Conservation (phyloP, 2,888 invertebrate genomes). For the Mechanitis messenoides region DNA sequence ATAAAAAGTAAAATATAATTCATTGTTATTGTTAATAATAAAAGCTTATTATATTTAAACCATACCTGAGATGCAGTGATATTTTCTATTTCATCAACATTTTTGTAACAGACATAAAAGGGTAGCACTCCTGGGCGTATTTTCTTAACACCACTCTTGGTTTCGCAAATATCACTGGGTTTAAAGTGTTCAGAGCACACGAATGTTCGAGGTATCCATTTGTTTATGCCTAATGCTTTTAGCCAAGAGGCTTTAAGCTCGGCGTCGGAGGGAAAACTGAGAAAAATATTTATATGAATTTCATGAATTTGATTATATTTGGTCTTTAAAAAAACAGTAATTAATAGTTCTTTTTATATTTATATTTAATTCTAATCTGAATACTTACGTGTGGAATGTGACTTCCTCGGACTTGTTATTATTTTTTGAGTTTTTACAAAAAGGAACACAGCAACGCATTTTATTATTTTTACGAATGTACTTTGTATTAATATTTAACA, state of each 20-base stretch:
- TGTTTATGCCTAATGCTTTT: conserved; percentile 43
- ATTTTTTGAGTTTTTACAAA: conserved; percentile 56
- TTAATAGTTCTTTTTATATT: background rate
- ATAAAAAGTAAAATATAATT: too few species aligned
- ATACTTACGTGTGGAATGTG: conserved; percentile 63
- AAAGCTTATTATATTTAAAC: background rate
- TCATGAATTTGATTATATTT: background rate
- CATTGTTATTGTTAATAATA: background rate
- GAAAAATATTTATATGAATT: conserved; percentile 14
- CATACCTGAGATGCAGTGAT: background rate
- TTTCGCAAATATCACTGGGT: conserved; percentile 51
- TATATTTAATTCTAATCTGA: background rate
- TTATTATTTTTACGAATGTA: conserved; percentile 22
- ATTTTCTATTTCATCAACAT: background rate
- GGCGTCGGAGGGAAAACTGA: conserved; percentile 52
- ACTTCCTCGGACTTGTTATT: conserved; percentile 56
- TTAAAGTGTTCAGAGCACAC: conserved; percentile 61
- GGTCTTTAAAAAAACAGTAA: too few species aligned
- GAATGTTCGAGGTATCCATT: conserved; percentile 39
- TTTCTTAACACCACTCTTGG: conserved; percentile 49
- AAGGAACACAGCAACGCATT: conserved; percentile 60
- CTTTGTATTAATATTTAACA: too few species aligned
- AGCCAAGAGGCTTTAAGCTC: conserved; percentile 49
- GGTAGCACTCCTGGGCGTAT: conserved; percentile 55
- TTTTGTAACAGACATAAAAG: background rate